Evolutionary conservation across 92 coral and sea anemone species (phyloP), one percentile per base, ranked within the genome.

Genomic region (Umimayanthus chanpuru): DNA sequence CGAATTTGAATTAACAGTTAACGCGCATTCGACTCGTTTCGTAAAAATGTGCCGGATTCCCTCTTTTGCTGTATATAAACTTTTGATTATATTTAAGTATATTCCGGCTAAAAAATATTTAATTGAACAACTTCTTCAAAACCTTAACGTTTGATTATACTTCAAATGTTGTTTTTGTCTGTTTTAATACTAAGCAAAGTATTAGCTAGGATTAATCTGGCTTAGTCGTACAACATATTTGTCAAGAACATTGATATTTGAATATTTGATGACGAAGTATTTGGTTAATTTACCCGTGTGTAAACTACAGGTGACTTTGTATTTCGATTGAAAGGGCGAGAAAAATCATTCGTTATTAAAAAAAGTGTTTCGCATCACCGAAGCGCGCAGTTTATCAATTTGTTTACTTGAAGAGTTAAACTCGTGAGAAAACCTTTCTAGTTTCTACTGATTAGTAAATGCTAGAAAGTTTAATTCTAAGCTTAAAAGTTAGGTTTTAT

Each of bases 191-290:
- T 75, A 28, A 5, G 79, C 4, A 39, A 39, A 38, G 44, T 39
- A 75, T 36, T 75, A 75, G 10, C 47, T 36, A 23, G 44, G 79
- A 75, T 61, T 23, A 61, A 61, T 23, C 66, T 21, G 8, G 29
- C 56, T 78, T 78, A 44, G 38, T 38, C 56, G n/a, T 49, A 47
- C 2, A 43, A 78, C 36, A 10, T 14, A 40, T 43, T 78, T 49
- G 25, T 68, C 32, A 8, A 15, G 40, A 14, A 56, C 43, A 25
- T 23, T 30, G 43, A 36, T 81, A 40, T 81, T 81, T 81, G 61
- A 58, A 81, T 81, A 81, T 81, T 61, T 61, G 65, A 49, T 79
- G 47, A 61, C 30, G 73, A 66, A 80, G 18, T 20, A 61, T 39
- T n/a, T 40, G 29, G 18, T 64, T 28, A 1, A n/a, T 39, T 81